Percentiles rank a stretch among this genome's conserved stretches.
Conservation (phyloP, 2,797 vertebrate genomes). For the Petrocephalus sullivani region DNA sequence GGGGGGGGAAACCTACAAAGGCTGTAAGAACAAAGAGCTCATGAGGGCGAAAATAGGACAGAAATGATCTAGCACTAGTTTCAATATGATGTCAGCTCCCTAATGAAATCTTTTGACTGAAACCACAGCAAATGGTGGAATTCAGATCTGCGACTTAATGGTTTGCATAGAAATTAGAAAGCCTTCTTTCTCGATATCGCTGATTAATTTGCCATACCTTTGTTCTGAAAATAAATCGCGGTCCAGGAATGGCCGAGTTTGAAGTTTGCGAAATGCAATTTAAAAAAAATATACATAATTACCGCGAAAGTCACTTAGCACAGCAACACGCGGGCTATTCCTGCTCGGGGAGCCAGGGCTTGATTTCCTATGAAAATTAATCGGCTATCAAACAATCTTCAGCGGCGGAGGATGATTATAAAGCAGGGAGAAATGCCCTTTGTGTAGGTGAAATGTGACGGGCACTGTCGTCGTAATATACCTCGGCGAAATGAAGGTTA, state of each 20-base stretch:
- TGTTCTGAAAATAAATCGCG: conserved; percentile 71
- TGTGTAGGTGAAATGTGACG: conserved; percentile 99
- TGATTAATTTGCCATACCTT: conserved; percentile 80
- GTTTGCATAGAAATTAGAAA: conserved; percentile 90
- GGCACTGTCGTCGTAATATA: conserved; percentile 99
- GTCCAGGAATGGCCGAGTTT: conserved; percentile 51
- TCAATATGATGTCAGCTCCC: conserved; percentile 76
- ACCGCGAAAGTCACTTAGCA: conserved; percentile 79
- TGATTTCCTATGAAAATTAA: conserved; percentile 99
- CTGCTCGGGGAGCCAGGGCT: conserved; percentile 84
- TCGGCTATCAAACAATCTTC: conserved; percentile 99
- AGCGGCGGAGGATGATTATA: conserved; percentile 98
- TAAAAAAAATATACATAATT: conserved; percentile 86
- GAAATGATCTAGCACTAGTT: conserved; percentile 68
- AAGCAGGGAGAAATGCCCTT: conserved; percentile 98
- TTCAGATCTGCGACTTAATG: conserved; percentile 93
- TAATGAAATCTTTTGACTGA: conserved; percentile 89
- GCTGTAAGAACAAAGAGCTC: conserved; percentile 73
- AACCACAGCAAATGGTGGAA: conserved; percentile 86
- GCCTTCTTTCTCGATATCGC: conserved; percentile 63
- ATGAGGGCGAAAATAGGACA: conserved; percentile 77
- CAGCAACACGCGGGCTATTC: conserved; percentile 61
- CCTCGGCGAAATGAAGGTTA: conserved; percentile 99
- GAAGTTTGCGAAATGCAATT: conserved; percentile 65
- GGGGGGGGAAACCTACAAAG: conserved; percentile 54